These are phyloP conservation scores for Phenganax marumi DNA, from an alignment of 92 coral and sea anemone species.

Conservation along the genomic window DNA sequence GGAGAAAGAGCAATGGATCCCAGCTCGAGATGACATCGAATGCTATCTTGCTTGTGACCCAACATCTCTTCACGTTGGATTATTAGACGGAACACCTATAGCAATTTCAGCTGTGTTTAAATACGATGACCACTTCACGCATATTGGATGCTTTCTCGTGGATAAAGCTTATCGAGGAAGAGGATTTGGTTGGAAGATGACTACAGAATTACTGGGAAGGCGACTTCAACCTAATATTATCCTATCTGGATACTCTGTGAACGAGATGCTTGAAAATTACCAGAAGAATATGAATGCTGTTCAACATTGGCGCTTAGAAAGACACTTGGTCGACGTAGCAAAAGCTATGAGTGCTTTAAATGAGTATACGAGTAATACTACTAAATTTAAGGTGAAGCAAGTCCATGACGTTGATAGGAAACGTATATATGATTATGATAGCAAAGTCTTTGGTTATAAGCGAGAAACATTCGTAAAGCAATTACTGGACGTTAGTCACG, in stretches of 20 bases:
- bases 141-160: conserved; percentile 14
- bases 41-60: conserved; percentile 39
- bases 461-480: conserved; percentile 46
- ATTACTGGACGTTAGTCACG: conserved; percentile 43
- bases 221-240: conserved; percentile 17
- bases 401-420: conserved; percentile 33
- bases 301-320: neutral
- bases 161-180: conserved; percentile 40
- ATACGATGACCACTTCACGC: conserved; percentile 24
- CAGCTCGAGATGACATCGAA: conserved; percentile 31
- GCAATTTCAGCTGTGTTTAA: conserved; percentile 17
- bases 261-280: conserved; percentile 13
- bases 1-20: conserved; percentile 20
- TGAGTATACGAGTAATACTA: neutral
- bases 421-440: conserved; percentile 46
- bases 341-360: neutral
- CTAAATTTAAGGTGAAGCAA: neutral
- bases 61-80: conserved; percentile 40
- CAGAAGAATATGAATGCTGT: neutral
- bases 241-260: neutral
- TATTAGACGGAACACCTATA: conserved; percentile 50
- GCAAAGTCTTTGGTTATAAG: conserved; percentile 47
- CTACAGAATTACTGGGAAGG: neutral
- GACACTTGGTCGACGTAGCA: conserved; percentile 21
- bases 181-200: conserved; percentile 45